Conservation (phyloP, 1,140 invertebrate species). For the Lucilia sericata region DNA sequence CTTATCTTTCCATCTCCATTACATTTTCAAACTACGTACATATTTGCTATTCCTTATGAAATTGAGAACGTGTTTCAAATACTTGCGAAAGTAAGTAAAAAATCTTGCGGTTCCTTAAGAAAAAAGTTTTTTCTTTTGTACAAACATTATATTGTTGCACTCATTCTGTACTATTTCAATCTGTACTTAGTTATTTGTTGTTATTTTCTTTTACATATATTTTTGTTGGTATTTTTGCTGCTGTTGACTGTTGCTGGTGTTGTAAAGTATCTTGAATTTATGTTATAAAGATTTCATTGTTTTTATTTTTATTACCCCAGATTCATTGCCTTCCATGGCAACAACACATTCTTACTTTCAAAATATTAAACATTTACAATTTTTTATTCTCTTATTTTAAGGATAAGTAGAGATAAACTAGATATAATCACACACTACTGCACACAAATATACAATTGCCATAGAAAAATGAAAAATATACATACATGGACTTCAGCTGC, state of each 20-base stretch:
- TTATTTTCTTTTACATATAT: neutral
- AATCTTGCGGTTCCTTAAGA: constrained; percentile 24
- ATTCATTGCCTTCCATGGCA: neutral
- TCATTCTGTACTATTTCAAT: neutral
- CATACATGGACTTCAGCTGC: too few relatives aligned
- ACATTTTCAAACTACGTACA: neutral
- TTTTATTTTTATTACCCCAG: constrained; percentile 1
- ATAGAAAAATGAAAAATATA: too few relatives aligned
- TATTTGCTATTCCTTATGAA: constrained; percentile 35
- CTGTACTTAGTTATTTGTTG: constrained; percentile 12
- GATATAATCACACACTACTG: neutral
- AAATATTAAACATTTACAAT: neutral
- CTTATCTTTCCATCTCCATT: neutral
- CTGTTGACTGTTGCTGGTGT: constrained; percentile 12
- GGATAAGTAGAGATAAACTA: neutral
- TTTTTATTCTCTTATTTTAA: neutral
- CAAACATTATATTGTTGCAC: neutral
- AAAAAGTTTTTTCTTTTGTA: constrained; percentile 15
- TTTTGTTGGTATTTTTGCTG: constrained; percentile 7
- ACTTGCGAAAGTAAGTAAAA: constrained; percentile 32
- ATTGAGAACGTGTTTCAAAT: constrained; percentile 40
- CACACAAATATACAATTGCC: neutral
- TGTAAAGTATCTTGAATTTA: constrained; percentile 22
- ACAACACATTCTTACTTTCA: neutral
- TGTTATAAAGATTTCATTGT: constrained; percentile 10